A percentile compares a stretch with the other conserved stretches of the same genome.
phyloP scores from a whole-genome alignment of 2,888 invertebrate species.

The Ctena decussata region DNA sequence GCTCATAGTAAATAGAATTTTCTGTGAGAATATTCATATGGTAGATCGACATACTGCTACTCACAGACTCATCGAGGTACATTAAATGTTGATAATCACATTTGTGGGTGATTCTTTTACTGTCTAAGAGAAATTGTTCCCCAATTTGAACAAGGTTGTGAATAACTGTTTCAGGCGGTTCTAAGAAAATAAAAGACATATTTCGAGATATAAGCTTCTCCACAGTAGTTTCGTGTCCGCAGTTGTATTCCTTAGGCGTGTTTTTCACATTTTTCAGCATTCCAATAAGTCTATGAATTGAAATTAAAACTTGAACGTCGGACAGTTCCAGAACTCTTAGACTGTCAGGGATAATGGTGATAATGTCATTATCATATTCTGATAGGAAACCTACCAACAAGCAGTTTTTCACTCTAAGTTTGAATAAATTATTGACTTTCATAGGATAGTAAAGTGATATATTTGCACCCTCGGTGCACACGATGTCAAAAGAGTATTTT shows the following conservation, averaged over 20 bases:
- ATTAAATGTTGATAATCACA: slow-evolving; percentile 66
- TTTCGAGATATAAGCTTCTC: slow-evolving; percentile 49
- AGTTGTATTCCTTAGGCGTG: slow-evolving; percentile 57
- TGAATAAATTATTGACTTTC: slow-evolving; percentile 58
- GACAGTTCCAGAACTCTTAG: slow-evolving; percentile 54
- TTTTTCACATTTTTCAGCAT: slow-evolving; percentile 34
- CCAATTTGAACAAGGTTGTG: slow-evolving; percentile 27
- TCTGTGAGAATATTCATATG: slow-evolving; percentile 67
- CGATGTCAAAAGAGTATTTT: slow-evolving; percentile 49
- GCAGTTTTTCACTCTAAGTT: slow-evolving; percentile 57
- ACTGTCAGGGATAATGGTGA: slow-evolving; percentile 53
- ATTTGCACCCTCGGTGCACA: slow-evolving; percentile 44
- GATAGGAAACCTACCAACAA: slow-evolving; percentile 52
- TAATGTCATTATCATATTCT: slow-evolving; percentile 34
- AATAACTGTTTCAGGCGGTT: slow-evolving; percentile 18
- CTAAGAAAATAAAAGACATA: slow-evolving; percentile 47
- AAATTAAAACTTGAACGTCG: slow-evolving; percentile 37
- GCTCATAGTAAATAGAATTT: slow-evolving; percentile 63
- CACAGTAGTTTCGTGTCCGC: slow-evolving; percentile 66
- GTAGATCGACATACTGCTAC: slow-evolving; percentile 55
- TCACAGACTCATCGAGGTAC: slow-evolving; percentile 67
- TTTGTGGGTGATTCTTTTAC: slow-evolving; percentile 41
- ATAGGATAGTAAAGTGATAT: slow-evolving; percentile 69
- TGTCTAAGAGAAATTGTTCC: slow-evolving; percentile 49
- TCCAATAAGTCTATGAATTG: slow-evolving; percentile 27